A percentile compares a stretch with the other conserved stretches of the same genome.
phyloP scores from a whole-genome alignment of 2,888 invertebrate species.

The Teleogryllus oceanicus region DNA sequence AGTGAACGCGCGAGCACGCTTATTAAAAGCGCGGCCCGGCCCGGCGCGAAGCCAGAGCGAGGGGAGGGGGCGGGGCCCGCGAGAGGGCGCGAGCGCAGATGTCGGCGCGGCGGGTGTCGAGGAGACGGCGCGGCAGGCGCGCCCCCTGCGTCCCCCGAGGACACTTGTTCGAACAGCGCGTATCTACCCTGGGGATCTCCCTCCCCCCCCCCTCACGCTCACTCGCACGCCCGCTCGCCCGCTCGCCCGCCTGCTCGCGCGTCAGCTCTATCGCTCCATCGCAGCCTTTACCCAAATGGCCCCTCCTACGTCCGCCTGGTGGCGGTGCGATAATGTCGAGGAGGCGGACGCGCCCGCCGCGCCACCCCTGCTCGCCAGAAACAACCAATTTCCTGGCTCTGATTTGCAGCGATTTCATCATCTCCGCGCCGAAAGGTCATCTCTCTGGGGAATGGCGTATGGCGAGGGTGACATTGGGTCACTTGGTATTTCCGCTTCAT shows the following conservation, averaged over 20 bases:
- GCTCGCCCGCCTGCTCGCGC: no score
- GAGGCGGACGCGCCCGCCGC: not conserved
- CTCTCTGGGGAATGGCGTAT: not conserved
- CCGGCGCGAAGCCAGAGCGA: slow-evolving; percentile 36
- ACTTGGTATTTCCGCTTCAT: not conserved
- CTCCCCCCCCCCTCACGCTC: not conserved
- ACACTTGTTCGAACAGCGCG: slow-evolving; percentile 23
- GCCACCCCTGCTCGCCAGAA: not conserved
- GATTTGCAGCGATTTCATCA: slow-evolving; percentile 18
- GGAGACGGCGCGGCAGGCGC: slow-evolving; percentile 25
- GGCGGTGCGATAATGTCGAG: not conserved
- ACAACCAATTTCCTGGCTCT: slow-evolving; percentile 18
- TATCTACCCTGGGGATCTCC: slow-evolving; percentile 19
- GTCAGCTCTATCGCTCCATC: no score
- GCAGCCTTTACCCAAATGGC: no score
- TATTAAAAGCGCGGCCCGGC: slow-evolving; percentile 32
- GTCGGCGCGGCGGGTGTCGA: slow-evolving; percentile 38
- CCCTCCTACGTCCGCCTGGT: not conserved
- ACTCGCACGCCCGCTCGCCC: not conserved
- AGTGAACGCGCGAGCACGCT: slow-evolving; percentile 23
- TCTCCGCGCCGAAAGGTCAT: not conserved
- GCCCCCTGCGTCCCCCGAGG: slow-evolving; percentile 27
- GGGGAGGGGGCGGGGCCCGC: slow-evolving; percentile 27
- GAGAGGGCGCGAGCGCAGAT: slow-evolving; percentile 37
- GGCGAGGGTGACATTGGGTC: not conserved